phyloP scores from a whole-genome alignment of 2,113 vertebrate species.

The Mesoclemmys tuberculata region DNA sequence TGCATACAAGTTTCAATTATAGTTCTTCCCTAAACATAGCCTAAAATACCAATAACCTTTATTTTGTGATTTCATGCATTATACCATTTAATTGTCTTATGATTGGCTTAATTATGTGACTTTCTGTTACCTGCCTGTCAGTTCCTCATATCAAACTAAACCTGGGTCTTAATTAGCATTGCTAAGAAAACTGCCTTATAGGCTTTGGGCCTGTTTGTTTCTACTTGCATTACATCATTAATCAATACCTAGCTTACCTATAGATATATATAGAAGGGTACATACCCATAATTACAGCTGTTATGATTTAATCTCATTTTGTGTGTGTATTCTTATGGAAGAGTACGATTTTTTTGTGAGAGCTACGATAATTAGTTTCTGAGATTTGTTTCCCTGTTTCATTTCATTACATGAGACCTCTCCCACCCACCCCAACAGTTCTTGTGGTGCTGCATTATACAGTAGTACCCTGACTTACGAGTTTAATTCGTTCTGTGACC shows the following conservation, averaged over 20 bases:
- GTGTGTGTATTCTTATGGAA: neutral
- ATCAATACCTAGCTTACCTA: neutral
- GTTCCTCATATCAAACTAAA: neutral
- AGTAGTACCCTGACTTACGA: no score
- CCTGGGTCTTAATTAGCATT: neutral
- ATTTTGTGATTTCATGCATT: neutral
- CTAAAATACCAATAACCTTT: neutral
- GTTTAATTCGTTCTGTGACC: no score
- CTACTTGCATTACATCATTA: neutral
- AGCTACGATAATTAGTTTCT: neutral
- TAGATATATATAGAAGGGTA: neutral
- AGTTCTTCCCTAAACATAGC: neutral
- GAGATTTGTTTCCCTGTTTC: slow-evolving; percentile 1
- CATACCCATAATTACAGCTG: neutral
- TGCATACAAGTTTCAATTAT: neutral
- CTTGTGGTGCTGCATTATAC: neutral
- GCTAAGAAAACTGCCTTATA: neutral
- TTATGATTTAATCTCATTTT: neutral
- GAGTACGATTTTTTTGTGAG: neutral
- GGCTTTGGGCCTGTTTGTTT: neutral
- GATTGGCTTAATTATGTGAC: neutral
- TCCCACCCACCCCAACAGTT: neutral
- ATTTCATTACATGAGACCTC: neutral
- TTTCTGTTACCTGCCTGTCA: neutral
- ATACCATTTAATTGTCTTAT: no score